Percentiles rank a stretch among this genome's conserved stretches.
phyloP scores from a whole-genome alignment of 1,140 invertebrate genomes.

The Pinna nobilis region DNA sequence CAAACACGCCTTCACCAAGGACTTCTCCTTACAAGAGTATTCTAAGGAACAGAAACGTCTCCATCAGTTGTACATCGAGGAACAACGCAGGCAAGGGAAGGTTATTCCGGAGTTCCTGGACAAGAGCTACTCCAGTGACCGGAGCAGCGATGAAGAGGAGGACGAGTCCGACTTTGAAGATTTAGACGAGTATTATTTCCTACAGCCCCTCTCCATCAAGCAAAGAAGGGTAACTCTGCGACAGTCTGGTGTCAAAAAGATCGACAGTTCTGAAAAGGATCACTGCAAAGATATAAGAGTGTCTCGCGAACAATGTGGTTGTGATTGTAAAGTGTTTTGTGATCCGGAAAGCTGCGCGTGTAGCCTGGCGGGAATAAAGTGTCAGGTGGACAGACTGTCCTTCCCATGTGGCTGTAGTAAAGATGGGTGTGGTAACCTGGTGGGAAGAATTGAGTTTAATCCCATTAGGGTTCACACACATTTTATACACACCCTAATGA shows the following conservation, averaged over 20 bases:
- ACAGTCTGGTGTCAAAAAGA: slow-evolving; percentile 93
- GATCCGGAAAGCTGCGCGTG: slow-evolving; percentile 97
- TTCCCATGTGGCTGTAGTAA: slow-evolving; percentile 97
- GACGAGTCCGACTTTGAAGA: slow-evolving; percentile 58
- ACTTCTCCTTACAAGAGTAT: slow-evolving; percentile 88
- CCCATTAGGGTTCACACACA: slow-evolving; percentile 96
- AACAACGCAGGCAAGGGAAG: slow-evolving; percentile 81
- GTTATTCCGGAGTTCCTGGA: slow-evolving; percentile 53
- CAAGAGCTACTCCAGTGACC: slow-evolving; percentile 43
- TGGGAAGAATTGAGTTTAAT: slow-evolving; percentile 96
- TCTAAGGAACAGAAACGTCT: slow-evolving; percentile 89
- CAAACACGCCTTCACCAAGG: slow-evolving; percentile 85
- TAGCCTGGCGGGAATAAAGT: slow-evolving; percentile 95
- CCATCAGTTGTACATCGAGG: slow-evolving; percentile 87
- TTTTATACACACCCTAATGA: slow-evolving; percentile 97
- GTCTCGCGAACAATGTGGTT: slow-evolving; percentile 93
- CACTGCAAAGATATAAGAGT: slow-evolving; percentile 94
- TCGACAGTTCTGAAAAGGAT: slow-evolving; percentile 95
- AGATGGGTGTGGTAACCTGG: slow-evolving; percentile 94
- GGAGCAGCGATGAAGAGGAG: slow-evolving; percentile 47
- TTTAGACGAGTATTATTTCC: slow-evolving; percentile 93
- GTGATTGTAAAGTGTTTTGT: slow-evolving; percentile 94
- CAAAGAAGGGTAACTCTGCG: slow-evolving; percentile 90
- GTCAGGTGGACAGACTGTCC: slow-evolving; percentile 95
- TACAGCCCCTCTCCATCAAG: slow-evolving; percentile 92